These are phyloP conservation scores for Helicoverpa zea DNA, from an alignment of 1,140 invertebrate species.

Conservation along the genomic window DNA sequence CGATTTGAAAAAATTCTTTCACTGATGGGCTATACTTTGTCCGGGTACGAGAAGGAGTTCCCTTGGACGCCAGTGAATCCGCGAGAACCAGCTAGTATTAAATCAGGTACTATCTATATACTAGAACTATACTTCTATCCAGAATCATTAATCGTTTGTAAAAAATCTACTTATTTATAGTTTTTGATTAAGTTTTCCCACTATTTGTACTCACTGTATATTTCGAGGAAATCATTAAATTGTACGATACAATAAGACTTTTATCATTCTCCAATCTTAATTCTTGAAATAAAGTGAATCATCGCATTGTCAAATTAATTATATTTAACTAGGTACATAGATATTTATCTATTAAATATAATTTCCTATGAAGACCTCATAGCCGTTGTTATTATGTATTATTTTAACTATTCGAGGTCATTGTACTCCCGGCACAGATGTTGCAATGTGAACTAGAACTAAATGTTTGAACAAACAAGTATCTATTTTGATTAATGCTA, in stretches of 20 bases:
- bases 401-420: not conserved
- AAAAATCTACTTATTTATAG: not conserved
- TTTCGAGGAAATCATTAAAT: conserved; percentile 25
- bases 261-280: not conserved
- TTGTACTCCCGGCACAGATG: not conserved
- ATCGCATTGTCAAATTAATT: conserved; percentile 2
- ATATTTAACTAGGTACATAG: not conserved
- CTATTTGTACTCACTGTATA: not conserved
- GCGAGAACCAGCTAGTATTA: no score
- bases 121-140: no score
- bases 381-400: not conserved
- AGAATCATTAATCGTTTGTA: no score
- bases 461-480: not conserved
- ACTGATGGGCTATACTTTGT: no score
- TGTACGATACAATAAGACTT: conserved; percentile 8
- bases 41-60: no score
- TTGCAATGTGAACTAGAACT: not conserved
- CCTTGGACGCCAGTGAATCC: no score
- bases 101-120: no score
- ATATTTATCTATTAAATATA: not conserved
- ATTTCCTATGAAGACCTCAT: no score
- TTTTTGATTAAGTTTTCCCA: not conserved
- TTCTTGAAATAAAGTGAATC: conserved; percentile 10
- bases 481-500: no score
- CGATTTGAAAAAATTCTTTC: no score